phyloP scores from a whole-genome alignment of 2,113 vertebrate species.

The Fregata magnificens region DNA sequence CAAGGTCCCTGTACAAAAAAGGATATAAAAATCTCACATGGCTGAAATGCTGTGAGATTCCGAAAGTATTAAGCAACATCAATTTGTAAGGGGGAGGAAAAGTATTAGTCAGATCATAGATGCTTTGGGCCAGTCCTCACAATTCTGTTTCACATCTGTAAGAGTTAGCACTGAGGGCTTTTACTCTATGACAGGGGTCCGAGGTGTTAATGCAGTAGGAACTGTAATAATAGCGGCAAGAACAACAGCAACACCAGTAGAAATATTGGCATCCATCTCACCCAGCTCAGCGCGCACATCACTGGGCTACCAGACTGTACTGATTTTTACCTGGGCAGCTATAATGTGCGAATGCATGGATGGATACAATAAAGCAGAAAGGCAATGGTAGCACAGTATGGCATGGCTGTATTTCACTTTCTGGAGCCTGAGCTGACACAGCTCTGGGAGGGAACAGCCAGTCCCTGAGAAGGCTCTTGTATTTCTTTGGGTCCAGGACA shows the following conservation, averaged over 20 bases:
- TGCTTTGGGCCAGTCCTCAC: neutral
- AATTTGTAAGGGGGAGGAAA: neutral
- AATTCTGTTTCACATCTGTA: neutral
- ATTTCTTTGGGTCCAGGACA: neutral
- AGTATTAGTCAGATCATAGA: neutral
- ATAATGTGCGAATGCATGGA: rapidly evolving
- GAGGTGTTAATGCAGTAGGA: neutral
- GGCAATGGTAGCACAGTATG: rapidly evolving
- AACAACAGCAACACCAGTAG: neutral
- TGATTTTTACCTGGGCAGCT: neutral
- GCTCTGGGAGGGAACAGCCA: neutral
- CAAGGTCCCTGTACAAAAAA: neutral
- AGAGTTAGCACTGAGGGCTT: neutral
- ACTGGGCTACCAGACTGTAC: rapidly evolving
- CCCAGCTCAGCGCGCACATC: neutral
- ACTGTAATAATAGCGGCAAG: neutral
- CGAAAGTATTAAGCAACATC: neutral
- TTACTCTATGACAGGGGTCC: neutral
- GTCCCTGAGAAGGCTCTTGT: neutral
- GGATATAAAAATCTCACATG: neutral
- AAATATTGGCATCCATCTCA: neutral
- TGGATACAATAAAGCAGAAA: neutral
- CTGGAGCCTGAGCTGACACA: neutral
- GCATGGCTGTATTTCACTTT: no score
- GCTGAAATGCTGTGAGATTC: neutral